Percentiles rank a stretch among this genome's conserved stretches.
These are phyloP conservation scores for Chaetodon trifasciatus DNA, from an alignment of 2,797 vertebrate species.

Conservation along the genomic window DNA sequence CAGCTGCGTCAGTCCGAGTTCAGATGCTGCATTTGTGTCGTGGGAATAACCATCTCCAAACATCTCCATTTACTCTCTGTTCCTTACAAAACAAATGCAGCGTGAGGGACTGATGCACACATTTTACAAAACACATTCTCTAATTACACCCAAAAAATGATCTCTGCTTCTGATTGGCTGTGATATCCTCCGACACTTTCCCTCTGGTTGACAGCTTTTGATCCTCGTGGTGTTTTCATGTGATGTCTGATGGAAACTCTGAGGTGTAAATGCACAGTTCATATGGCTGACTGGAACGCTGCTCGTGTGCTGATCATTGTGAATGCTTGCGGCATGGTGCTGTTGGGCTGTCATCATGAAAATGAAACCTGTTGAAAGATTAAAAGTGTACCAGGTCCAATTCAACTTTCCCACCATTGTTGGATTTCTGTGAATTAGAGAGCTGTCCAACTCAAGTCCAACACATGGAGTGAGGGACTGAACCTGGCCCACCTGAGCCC, in stretches of 20 bases:
- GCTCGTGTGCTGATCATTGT: not conserved
- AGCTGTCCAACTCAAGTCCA: not conserved
- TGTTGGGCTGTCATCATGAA: not conserved
- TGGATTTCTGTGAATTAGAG: not conserved
- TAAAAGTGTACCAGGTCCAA: not conserved
- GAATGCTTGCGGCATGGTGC: not conserved
- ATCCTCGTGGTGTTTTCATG: too few relatives aligned
- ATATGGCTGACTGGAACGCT: not conserved
- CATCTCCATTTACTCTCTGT: not conserved
- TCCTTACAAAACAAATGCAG: conserved; percentile 1
- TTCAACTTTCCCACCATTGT: not conserved
- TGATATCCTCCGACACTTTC: not conserved
- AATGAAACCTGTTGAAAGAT: conserved; percentile 7
- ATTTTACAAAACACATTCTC: not conserved
- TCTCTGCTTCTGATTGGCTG: conserved; percentile 20
- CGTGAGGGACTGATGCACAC: not conserved
- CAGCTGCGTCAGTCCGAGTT: not conserved
- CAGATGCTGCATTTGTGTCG: conserved; percentile 10
- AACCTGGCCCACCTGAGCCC: not conserved
- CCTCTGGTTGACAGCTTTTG: not conserved
- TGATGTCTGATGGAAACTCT: not conserved
- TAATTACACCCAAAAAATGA: not conserved
- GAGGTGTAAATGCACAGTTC: not conserved
- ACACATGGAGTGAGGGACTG: not conserved
- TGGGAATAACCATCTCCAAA: not conserved